A percentile compares a stretch with the other conserved stretches of the same genome.
These are phyloP conservation scores for Aythya fuligula DNA, from an alignment of 2,797 vertebrate species.

Conservation along the genomic window DNA sequence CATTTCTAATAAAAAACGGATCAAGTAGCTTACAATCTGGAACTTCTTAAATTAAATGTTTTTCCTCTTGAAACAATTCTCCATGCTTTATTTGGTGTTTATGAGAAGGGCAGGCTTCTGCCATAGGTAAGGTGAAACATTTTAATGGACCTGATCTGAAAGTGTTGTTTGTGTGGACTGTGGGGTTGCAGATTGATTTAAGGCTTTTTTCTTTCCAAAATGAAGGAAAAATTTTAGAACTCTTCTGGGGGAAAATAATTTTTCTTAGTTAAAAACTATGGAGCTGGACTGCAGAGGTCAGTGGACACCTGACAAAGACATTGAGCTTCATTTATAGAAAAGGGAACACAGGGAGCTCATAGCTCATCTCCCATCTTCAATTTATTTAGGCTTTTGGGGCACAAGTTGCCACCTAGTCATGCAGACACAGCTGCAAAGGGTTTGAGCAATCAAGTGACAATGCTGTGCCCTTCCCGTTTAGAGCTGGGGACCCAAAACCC, in stretches of 20 bases:
- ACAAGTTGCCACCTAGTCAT: background rate
- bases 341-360: background rate
- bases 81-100: background rate
- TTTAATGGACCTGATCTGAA: background rate
- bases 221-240: background rate
- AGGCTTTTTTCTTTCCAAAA: background rate
- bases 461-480: background rate
- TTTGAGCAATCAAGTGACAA: background rate
- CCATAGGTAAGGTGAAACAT: background rate
- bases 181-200: background rate
- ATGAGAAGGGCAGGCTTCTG: background rate
- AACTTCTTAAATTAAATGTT: slow-evolving; percentile 12
- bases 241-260: background rate
- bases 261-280: background rate
- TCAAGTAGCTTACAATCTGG: background rate
- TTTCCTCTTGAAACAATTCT: background rate
- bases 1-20: slow-evolving; percentile 30
- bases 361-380: background rate
- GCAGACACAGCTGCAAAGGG: background rate
- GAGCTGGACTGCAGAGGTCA: background rate
- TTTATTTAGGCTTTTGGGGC: background rate
- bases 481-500: background rate
- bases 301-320: background rate
- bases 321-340: background rate
- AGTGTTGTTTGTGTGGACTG: background rate